Conservation (phyloP, 2,113 vertebrate species). For the Corythornis cristatus region DNA sequence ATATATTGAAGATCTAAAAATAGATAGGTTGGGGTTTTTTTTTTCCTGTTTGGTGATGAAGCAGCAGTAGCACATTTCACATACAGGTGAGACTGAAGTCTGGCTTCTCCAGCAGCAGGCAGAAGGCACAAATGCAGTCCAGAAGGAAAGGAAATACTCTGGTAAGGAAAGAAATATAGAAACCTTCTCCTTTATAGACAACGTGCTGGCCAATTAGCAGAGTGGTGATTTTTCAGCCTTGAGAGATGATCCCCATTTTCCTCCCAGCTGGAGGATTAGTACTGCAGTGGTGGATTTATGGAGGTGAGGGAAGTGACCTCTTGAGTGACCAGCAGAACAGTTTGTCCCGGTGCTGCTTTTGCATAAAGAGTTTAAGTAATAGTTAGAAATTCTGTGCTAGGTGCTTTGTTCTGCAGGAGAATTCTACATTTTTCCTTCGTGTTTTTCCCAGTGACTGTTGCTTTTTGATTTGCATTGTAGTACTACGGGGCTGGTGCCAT, state of each 20-base stretch:
- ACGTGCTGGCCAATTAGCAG: neutral
- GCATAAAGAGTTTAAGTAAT: neutral
- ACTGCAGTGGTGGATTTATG: neutral
- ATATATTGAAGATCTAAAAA: constrained; percentile 36
- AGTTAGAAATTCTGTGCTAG: neutral
- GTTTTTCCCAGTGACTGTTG: neutral
- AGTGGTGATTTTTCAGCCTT: constrained; percentile 2
- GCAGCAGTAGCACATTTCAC: neutral
- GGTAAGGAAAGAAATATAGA: neutral
- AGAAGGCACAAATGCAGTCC: neutral
- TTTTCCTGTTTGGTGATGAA: neutral
- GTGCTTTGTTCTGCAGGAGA: neutral
- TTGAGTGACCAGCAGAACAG: neutral
- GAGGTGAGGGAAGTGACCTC: neutral
- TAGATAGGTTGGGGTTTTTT: neutral
- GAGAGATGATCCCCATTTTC: neutral
- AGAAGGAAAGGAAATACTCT: neutral
- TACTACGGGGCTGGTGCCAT: constrained; percentile 94
- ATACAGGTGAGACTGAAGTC: neutral
- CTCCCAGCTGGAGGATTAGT: neutral
- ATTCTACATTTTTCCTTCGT: neutral
- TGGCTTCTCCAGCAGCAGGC: neutral
- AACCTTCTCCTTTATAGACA: neutral
- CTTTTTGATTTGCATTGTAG: constrained; percentile 69
- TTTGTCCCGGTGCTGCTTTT: neutral